phyloP scores from a whole-genome alignment of 2,888 invertebrate species.

The Idaea aversata region DNA sequence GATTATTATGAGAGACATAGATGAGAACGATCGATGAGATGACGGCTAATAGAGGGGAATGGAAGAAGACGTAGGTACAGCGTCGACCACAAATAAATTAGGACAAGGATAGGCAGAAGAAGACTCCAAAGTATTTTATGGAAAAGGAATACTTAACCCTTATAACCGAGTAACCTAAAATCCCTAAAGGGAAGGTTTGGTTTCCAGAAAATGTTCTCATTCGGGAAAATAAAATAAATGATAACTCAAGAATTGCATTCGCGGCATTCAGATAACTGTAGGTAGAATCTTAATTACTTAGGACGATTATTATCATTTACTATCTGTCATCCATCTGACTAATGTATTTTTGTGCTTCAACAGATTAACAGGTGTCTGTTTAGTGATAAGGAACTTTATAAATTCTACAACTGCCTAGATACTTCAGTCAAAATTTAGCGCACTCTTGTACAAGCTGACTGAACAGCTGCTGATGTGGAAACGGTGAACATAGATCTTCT shows the following conservation, averaged over 20 bases:
- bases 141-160: no score
- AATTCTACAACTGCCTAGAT: neutral
- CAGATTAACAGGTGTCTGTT: neutral
- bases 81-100: no score
- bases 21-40: no score
- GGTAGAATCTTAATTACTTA: neutral
- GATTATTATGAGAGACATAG: no score
- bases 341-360: neutral
- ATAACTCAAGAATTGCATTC: neutral
- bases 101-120: no score
- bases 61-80: no score
- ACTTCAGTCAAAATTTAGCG: slow-evolving; percentile 37
- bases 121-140: no score
- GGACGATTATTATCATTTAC: neutral
- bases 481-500: slow-evolving; percentile 9
- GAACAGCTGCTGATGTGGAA: slow-evolving; percentile 12
- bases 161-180: no score
- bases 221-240: no score
- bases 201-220: no score
- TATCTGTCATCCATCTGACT: neutral
- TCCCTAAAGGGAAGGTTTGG: no score
- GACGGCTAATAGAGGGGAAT: no score
- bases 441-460: slow-evolving; percentile 40
- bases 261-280: neutral
- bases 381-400: neutral